phyloP scores from a whole-genome alignment of 2,113 vertebrate species.

The Epinephelus moara region DNA sequence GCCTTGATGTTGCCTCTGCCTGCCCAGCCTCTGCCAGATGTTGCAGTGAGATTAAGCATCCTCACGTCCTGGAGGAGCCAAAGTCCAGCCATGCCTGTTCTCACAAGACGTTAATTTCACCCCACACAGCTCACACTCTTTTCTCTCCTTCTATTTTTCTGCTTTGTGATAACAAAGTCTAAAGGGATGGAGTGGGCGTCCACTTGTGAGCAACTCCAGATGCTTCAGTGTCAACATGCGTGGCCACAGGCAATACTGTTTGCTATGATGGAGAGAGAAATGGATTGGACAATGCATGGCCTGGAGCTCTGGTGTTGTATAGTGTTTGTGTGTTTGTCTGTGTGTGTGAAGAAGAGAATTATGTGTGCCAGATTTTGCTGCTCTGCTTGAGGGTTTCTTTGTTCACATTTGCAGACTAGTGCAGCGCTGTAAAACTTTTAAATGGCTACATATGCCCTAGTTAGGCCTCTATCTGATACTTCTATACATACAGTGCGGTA shows the following conservation, averaged over 20 bases:
- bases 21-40: constrained; percentile 66
- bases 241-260: constrained; percentile 47
- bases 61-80: constrained; percentile 51
- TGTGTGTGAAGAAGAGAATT: constrained; percentile 11
- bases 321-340: constrained; percentile 12
- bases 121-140: constrained; percentile 47
- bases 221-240: constrained; percentile 64
- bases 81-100: constrained; percentile 62
- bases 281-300: constrained; percentile 50
- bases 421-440: background rate
- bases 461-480: background rate
- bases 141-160: constrained; percentile 34
- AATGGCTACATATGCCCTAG: background rate
- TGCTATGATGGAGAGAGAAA: constrained; percentile 56
- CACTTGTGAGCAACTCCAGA: constrained; percentile 62
- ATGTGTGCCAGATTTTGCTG: constrained; percentile 40
- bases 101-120: constrained; percentile 67
- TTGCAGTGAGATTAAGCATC: constrained; percentile 68
- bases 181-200: constrained; percentile 59
- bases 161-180: constrained; percentile 60
- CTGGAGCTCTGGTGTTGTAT: constrained; percentile 24
- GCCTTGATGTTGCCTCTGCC: constrained; percentile 51
- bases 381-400: constrained; percentile 14
- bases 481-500: background rate
- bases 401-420: background rate